These are phyloP conservation scores for Hippocampus comes DNA, from an alignment of 2,113 vertebrate genomes.

Conservation along the genomic window DNA sequence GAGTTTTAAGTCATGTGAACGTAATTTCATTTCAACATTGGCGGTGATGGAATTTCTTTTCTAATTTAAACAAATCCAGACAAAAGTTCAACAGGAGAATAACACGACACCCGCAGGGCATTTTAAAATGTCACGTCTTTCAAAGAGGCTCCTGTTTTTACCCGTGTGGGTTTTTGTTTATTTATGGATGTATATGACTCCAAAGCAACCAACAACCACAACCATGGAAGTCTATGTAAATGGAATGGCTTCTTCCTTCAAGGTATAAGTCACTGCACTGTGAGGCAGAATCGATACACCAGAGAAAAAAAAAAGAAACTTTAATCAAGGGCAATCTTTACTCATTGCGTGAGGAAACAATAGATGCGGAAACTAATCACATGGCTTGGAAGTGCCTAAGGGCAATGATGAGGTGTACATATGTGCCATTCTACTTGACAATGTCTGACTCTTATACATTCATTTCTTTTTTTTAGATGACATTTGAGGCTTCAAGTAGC, in stretches of 20 bases:
- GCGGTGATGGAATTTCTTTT: not conserved
- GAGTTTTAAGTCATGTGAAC: not conserved
- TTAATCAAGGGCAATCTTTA: not conserved
- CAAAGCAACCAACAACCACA: not conserved
- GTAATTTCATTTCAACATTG: not conserved
- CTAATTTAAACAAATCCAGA: too few species aligned
- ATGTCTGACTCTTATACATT: slow-evolving; percentile 1
- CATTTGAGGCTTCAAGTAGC: slow-evolving; percentile 79
- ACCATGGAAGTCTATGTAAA: not conserved
- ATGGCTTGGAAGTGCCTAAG: too few species aligned
- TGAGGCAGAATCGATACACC: not conserved
- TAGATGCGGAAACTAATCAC: too few species aligned
- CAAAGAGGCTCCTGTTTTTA: not conserved
- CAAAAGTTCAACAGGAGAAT: not conserved
- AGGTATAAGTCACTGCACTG: not conserved
- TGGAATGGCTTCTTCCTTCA: not conserved
- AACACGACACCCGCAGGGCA: not conserved
- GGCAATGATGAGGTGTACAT: not conserved
- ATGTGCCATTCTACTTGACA: not conserved
- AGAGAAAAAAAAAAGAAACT: not conserved
- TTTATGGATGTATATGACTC: not conserved
- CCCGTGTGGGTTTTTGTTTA: not conserved
- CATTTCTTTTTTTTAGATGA: slow-evolving; percentile 75
- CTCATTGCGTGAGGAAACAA: too few species aligned
- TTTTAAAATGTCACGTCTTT: not conserved